These are phyloP conservation scores for Pterobdella sp. DNA, from an alignment of 2,888 invertebrate species.

Conservation along the genomic window DNA sequence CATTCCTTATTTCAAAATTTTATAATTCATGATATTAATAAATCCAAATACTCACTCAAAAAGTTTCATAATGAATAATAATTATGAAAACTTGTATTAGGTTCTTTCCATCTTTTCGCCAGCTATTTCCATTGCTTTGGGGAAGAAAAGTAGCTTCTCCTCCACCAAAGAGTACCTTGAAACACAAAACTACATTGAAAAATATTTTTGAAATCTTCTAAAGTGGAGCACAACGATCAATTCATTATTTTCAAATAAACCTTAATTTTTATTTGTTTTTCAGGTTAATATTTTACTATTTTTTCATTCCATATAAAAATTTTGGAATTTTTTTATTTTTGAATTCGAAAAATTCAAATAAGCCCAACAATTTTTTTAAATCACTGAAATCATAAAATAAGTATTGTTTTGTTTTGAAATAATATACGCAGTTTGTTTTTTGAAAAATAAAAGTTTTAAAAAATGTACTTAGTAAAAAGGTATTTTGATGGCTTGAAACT, in stretches of 20 bases:
- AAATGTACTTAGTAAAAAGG: not conserved
- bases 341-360: not conserved
- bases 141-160: conserved; percentile 36
- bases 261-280: no score
- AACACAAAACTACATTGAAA: no score
- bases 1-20: not conserved
- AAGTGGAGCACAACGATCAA: no score
- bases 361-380: not conserved
- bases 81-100: conserved; percentile 36
- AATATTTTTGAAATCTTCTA: no score
- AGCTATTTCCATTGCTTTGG: conserved; percentile 16
- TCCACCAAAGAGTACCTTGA: conserved; percentile 37
- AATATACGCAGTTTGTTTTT: not conserved
- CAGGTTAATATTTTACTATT: not conserved
- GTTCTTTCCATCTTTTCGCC: conserved; percentile 33
- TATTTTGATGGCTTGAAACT: no score
- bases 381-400: not conserved
- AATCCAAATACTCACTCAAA: no score
- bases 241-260: no score
- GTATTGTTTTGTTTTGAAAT: not conserved
- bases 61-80: no score
- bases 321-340: not conserved
- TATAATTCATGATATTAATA: not conserved
- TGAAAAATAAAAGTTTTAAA: not conserved
- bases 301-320: conserved; percentile 4